Evolutionary conservation across 2,797 vertebrate species (phyloP), one percentile per base, ranked within the genome.

Genomic region (Heteromormyrus szaboi): DNA sequence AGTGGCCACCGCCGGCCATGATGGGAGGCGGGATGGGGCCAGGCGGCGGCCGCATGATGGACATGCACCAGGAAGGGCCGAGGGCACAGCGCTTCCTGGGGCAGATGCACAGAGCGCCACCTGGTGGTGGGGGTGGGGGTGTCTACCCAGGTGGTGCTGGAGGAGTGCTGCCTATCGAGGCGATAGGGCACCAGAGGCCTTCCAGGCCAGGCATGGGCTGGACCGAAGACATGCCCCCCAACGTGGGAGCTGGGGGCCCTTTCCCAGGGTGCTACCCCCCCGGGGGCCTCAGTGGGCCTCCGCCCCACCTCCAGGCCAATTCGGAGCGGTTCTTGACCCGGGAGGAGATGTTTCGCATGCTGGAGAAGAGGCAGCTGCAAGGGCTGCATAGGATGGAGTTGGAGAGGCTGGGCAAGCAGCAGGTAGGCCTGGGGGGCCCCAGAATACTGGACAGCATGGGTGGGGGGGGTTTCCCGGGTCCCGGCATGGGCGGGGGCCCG

Each of bases 281-380:
- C 0, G 94, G 95, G 0, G 96, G 97, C 25, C 91, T 92, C 53
- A 90, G 91, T n/a, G 93, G 92, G 41, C 93, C 94, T 53, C 91
- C 93, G 51, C 95, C 96, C 87, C 95, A 95, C 84, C 90, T 96
- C 90, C 98, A 98, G 91, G 96, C 96, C 2, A 97, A 98, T 68
- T 92, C 96, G 0, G 98, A 99, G 85, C 96, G 97, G 22, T 95
- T 97, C 44, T 94, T 99, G 91, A 95, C 96, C 11, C 54, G 97
- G 0, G 98, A 99, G 91, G 98, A 99, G 92, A 96, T 99, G 93
- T 95, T 99, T 92, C 96, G 97, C 91, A 95, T 98, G 59, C 96
- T 99, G 93, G 98, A 99, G 91, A 99, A 99, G 92, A 96, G 97
- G 14, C 95, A 97, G 0, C 94, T 97, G 91, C 95, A 95, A 81